phyloP scores from a whole-genome alignment of 2,113 vertebrate genomes.

The Morphnarchus princeps region DNA sequence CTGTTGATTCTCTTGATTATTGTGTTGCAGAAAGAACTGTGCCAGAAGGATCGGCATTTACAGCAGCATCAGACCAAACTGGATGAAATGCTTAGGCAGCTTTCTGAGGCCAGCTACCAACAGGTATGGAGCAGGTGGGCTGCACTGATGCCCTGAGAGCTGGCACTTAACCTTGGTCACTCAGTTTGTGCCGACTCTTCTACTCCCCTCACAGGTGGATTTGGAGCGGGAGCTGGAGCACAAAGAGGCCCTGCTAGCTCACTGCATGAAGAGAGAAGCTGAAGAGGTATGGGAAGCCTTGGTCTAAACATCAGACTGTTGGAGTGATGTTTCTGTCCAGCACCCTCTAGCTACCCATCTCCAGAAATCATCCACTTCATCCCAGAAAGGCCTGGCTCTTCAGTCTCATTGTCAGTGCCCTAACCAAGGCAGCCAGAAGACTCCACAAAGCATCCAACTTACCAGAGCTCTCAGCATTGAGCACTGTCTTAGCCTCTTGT shows the following conservation, averaged over 20 bases:
- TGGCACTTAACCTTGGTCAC: neutral
- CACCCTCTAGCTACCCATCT: neutral
- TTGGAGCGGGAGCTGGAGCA: conserved; percentile 85
- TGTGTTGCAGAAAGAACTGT: conserved; percentile 84
- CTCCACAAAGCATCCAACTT: neutral
- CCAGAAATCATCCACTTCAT: neutral
- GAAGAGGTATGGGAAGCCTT: conserved; percentile 76
- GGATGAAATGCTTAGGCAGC: conserved; percentile 84
- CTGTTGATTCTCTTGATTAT: neutral
- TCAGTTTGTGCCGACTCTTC: neutral
- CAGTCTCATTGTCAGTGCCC: neutral
- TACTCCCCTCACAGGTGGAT: conserved; percentile 69
- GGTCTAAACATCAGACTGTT: neutral
- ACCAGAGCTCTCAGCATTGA: neutral
- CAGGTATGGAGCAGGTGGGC: conserved; percentile 73
- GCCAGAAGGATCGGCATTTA: conserved; percentile 89
- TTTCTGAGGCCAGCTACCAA: conserved; percentile 81
- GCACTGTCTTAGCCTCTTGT: neutral
- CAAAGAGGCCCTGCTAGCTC: conserved; percentile 80
- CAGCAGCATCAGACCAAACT: conserved; percentile 89
- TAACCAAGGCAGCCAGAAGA: neutral
- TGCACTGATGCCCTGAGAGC: neutral
- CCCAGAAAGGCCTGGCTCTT: neutral
- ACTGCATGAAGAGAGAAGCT: conserved; percentile 80
- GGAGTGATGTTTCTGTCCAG: neutral